Evolutionary conservation across 2,113 vertebrate species (phyloP).

Genomic region (Dipodomys stephensi): DNA sequence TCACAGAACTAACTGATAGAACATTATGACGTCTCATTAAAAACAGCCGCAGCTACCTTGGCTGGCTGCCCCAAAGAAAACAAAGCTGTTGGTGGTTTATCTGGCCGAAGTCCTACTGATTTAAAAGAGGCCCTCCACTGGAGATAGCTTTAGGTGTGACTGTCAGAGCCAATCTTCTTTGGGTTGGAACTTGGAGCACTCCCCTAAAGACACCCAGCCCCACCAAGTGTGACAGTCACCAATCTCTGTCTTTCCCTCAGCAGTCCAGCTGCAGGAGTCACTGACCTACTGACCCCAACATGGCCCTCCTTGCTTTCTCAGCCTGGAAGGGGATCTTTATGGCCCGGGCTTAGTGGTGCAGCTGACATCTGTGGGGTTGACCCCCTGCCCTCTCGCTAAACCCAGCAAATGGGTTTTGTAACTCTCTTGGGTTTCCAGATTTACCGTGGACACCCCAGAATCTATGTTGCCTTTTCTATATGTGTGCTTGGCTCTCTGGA

Average conservation of each 20-base stretch:
- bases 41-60: conserved; percentile 12
- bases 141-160: background rate
- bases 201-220: background rate
- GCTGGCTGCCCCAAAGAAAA: conserved; percentile 68
- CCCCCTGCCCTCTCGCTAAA: background rate
- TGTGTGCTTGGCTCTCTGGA: background rate
- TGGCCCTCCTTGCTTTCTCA: background rate
- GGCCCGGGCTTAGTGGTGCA: background rate
- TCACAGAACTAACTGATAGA: conserved; percentile 79
- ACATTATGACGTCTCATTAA: conserved; percentile 83
- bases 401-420: background rate
- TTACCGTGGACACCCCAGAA: background rate
- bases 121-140: background rate
- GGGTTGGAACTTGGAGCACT: background rate
- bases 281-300: background rate
- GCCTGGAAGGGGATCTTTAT: background rate
- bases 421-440: background rate
- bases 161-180: background rate
- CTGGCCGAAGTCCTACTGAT: background rate
- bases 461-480: accelerated
- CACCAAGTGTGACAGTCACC: background rate
- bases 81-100: background rate
- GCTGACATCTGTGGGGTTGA: background rate
- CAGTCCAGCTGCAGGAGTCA: background rate
- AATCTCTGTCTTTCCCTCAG: background rate